Base-by-base conservation (phyloP, 2,113 vertebrate genomes). In the Bos taurus region DNA sequence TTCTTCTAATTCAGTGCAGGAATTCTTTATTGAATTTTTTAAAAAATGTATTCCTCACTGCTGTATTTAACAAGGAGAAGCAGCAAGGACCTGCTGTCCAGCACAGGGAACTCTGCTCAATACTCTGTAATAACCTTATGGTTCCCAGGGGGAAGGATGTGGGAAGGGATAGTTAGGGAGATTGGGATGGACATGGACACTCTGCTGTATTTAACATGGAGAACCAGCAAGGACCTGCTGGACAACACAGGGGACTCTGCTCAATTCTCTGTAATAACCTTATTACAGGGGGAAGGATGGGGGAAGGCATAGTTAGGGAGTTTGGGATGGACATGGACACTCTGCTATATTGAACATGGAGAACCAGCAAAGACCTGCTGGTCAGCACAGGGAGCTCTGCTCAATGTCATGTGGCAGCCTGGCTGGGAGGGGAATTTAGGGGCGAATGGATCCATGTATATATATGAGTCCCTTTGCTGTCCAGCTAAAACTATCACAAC, bases 221-320 rank as follows among this genome's bases (percentile, higher is more conserved):
- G 30, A 64, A 2, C 7, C 33, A n/a, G 0, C 3, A n/a, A 64
- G 33, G 7, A 5, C 16, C 33, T 67, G 16, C 16, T 67, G 1
- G 0, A 0, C 8, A 10, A 8, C 64, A 19, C 4, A 19, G 33
- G 33, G 4, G 10, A 9, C 15, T 60, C 59, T 60, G 26, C 12
- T 60, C 56, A 57, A 10, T 57, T 0, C 56, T 57, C 23, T 25
- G 23, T 57, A 21, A 57, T 52, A 15, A 52, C 50, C 3, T 52
- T 52, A 52, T 52, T 14, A 3, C 50, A 9, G 8, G 23, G 56
- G 1, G 8, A 56, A 57, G 56, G 56, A 25, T 57, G 23, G 1
- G 9, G 23, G 57, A 59, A 59, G 57, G 57, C 9, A 26, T 5
- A 25, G 3, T 59, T 1, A 59, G 57, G 57, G 57, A 59, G 57